These are phyloP conservation scores for Melinopterus prodromus DNA, from an alignment of 2,888 invertebrate species.

Conservation along the genomic window DNA sequence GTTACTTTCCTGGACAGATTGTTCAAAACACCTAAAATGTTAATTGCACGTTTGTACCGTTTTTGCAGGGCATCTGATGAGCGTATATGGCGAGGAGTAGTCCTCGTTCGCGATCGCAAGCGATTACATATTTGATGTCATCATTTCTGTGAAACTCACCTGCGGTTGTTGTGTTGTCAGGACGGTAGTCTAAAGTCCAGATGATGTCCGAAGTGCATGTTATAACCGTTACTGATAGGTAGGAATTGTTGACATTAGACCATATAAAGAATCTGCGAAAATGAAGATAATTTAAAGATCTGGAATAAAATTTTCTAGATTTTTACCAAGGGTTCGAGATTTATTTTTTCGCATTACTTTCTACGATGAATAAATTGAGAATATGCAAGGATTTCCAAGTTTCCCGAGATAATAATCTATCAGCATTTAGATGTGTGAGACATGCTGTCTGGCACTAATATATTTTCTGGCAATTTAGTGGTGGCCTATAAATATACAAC, in stretches of 20 bases:
- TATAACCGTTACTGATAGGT: slow-evolving; percentile 12
- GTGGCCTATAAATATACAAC: not conserved
- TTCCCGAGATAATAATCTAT: not conserved
- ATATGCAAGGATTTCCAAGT: not conserved
- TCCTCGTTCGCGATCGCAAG: not conserved
- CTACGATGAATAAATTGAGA: not conserved
- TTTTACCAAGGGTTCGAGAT: not conserved
- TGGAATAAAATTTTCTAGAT: no score
- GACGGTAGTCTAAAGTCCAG: slow-evolving; percentile 6
- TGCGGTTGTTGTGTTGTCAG: not conserved
- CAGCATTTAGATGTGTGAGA: not conserved
- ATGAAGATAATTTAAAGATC: not conserved
- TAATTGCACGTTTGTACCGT: not conserved
- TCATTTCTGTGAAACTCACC: slow-evolving; percentile 8
- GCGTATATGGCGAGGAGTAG: not conserved
- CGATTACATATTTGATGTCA: not conserved
- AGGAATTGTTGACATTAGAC: slow-evolving; percentile 16
- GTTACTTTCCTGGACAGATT: slow-evolving; percentile 6
- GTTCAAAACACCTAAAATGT: slow-evolving; percentile 13
- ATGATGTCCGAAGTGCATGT: slow-evolving; percentile 6
- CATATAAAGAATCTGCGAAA: slow-evolving; percentile 8
- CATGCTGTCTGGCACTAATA: not conserved
- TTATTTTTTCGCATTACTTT: not conserved
- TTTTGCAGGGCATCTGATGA: not conserved
- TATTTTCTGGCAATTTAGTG: slow-evolving; percentile 4